Evolutionary conservation across 2,888 invertebrate genomes (phyloP), one percentile per base, ranked within the genome.

Genomic region (Norana najaformis): DNA sequence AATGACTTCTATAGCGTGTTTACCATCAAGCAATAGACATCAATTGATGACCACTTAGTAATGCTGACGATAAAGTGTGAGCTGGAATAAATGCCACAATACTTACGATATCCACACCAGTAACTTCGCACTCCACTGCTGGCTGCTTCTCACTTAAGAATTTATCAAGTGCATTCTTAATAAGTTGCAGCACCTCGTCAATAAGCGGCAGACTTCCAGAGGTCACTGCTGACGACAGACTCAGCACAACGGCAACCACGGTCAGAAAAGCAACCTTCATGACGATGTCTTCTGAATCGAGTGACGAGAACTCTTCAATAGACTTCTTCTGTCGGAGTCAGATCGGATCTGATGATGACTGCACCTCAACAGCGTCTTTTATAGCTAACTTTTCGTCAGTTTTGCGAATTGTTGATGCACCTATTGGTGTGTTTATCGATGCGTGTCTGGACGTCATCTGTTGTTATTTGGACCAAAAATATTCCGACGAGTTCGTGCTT

Each of bases 281-380:
- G 69, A 69, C n/a, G 69, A 69, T n/a, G 69, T 69, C 69, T 69
- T 69, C 69, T 69, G 69, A 69, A 69, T 69, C 69, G 30, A n/a
- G 69, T n/a, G 69, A 69, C n/a, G 69, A 69, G 69, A n/a, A 69
- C 69, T 69, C 30, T n/a, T 69, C 30, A 69, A 69, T 30, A 69
- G 69, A 69, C n/a, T n/a, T 69, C 69, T 69, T 47, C 47, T 47
- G 47, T 47, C 47, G 47, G 47, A 47, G 23, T 47, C 30, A 8
- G 11, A 5, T 69, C 30, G n/a, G 69, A 30, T 41, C 41, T 69
- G 69, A n/a, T 69, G 69, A 69, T 11, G 6, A n/a, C 69, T 69
- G 30, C 69, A 69, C n/a, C 69, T 69, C 13, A n/a, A 8, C 30
- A 13, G 69, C 69, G 69, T 11, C 69, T 69, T 69, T 69, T 69